Base-by-base conservation (phyloP, 2,888 invertebrate species). In the Leptinotarsa haldemani region DNA sequence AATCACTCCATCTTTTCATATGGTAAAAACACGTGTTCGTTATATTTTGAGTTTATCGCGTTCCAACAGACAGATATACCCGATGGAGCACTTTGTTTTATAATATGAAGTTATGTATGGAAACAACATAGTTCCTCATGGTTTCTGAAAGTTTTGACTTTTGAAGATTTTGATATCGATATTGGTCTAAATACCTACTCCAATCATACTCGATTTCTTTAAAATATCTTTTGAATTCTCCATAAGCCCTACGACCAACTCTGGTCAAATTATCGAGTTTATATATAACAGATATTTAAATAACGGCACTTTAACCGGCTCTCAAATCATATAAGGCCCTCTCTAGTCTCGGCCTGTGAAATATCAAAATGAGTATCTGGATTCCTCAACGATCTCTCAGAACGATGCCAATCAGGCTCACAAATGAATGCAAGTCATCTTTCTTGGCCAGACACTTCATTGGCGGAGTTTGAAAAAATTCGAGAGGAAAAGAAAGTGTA, bases 311-410 rank as follows among this genome's bases (percentile, higher is more conserved):
- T 71, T 52, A 69, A 71, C 73, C 48, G 30, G 47, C 68, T 73
- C 56, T 66, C 69, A 63, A 73, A 70, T 73, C 70, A 50, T 73
- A 72, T 40, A n/a, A 61, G 61, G 30, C 61, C 61, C 61, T 61
- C 16, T 61, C 30, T 40, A 61, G 25, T 18, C 61, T n/a, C 5
- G 61, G 61, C 61, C 79, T 76, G 78, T 78, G 75, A 80, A 79
- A 80, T 80, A 80, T 80, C 79, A 79, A 80, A 80, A 79, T 80
- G 79, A 77, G 79, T 79, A 80, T 80, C 80, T 80, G 67, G 74
- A 74, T 77, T 78, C 80, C 79, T 80, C 79, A 80, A 79, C 78
- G 80, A 80, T 80, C 79, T 78, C 73, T 77, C 76, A 79, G 77
- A 77, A 79, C 78, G 80, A 81, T 81, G 79, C 80, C 76, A 79